These are phyloP conservation scores for Sula dactylatra DNA, from an alignment of 2,113 vertebrate species.

Conservation along the genomic window DNA sequence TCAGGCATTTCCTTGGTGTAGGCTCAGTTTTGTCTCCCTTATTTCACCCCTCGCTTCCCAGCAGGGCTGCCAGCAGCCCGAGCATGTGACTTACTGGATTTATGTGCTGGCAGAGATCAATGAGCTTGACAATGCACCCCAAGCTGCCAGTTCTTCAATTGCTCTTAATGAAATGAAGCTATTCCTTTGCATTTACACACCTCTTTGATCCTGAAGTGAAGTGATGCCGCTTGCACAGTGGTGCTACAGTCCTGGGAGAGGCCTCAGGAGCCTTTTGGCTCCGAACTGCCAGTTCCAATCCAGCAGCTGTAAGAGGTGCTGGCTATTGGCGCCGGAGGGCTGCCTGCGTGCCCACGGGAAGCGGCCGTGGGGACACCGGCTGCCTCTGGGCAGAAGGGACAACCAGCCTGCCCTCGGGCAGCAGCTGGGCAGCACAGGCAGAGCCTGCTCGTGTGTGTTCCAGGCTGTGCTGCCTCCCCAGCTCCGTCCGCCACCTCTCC, in stretches of 20 bases:
- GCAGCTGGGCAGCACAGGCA: background rate
- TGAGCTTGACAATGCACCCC: background rate
- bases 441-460: background rate
- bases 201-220: background rate
- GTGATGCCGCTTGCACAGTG: background rate
- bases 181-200: background rate
- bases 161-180: background rate
- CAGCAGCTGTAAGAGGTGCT: background rate
- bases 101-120: background rate
- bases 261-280: background rate
- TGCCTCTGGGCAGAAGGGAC: background rate
- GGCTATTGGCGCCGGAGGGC: background rate
- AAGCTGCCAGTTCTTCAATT: background rate
- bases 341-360: background rate
- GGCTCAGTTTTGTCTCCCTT: background rate
- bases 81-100: accelerated
- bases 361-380: background rate
- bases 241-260: background rate
- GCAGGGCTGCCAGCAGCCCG: background rate
- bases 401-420: background rate
- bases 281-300: background rate
- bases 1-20: background rate
- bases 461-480: background rate
- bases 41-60: background rate
- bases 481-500: background rate